Evolutionary conservation across 2,888 invertebrate species (phyloP).

Genomic region (Drosophila crucigera): DNA sequence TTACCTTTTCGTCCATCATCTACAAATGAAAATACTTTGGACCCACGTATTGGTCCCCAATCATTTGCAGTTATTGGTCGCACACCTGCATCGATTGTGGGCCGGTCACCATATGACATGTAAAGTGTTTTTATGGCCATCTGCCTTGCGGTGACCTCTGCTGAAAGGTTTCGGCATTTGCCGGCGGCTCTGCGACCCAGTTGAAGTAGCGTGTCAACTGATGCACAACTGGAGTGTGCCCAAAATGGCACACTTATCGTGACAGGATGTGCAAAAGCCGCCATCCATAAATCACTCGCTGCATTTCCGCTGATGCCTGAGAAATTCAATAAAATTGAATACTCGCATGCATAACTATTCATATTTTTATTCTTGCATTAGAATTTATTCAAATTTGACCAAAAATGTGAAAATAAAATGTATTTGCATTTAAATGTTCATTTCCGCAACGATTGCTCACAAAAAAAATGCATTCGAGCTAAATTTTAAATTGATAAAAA

Average conservation of each 20-base stretch:
- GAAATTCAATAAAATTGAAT: slow-evolving; percentile 40
- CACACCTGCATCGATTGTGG: slow-evolving; percentile 8
- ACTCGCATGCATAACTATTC: not conserved
- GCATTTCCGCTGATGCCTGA: slow-evolving; percentile 48
- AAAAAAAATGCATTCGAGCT: not conserved
- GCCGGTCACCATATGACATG: not conserved
- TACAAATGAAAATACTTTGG: slow-evolving; percentile 61
- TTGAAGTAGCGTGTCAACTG: slow-evolving; percentile 27
- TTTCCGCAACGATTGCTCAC: not conserved
- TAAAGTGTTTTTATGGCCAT: slow-evolving; percentile 25
- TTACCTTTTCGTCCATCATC: slow-evolving; percentile 37
- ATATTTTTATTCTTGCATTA: not conserved
- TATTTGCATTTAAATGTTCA: not conserved
- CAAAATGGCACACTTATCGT: slow-evolving; percentile 37
- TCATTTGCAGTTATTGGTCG: slow-evolving; percentile 51
- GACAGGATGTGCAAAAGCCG: slow-evolving; percentile 47
- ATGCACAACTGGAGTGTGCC: not conserved
- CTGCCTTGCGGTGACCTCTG: slow-evolving; percentile 21
- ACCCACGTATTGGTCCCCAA: slow-evolving; percentile 16
- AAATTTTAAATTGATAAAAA: not conserved
- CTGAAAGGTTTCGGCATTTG: slow-evolving; percentile 19
- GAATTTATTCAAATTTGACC: slow-evolving; percentile 18
- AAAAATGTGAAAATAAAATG: not conserved
- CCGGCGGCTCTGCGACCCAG: slow-evolving; percentile 24
- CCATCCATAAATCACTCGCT: slow-evolving; percentile 39